Percentiles rank a stretch among this genome's conserved stretches.
These are phyloP conservation scores for Mythimna impura DNA, from an alignment of 2,888 invertebrate genomes.

Conservation along the genomic window DNA sequence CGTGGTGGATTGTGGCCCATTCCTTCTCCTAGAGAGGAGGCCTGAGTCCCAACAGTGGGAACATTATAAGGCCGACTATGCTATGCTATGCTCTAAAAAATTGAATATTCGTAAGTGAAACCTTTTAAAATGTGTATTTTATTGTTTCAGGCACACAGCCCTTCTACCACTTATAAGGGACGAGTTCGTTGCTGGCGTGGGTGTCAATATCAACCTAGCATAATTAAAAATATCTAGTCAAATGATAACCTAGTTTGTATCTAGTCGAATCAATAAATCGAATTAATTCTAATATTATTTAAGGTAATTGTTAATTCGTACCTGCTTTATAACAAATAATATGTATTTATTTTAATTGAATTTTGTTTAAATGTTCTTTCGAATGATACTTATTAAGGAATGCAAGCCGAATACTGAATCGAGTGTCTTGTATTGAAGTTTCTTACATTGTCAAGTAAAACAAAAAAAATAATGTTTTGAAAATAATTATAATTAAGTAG, in stretches of 20 bases:
- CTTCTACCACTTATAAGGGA: constrained; percentile 92
- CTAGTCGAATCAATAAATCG: constrained; percentile 65
- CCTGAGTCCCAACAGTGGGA: no score
- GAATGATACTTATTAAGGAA: neutral
- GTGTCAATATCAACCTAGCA: constrained; percentile 90
- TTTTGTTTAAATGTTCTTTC: constrained; percentile 4
- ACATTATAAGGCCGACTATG: no score
- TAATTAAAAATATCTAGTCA: constrained; percentile 75
- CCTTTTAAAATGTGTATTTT: constrained; percentile 14
- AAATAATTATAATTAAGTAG: neutral
- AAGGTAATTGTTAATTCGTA: constrained; percentile 61
- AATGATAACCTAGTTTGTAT: constrained; percentile 59
- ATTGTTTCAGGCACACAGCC: constrained; percentile 91
- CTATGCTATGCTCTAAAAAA: no score
- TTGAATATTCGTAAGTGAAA: neutral
- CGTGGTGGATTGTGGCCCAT: no score
- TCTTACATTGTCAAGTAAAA: no score
- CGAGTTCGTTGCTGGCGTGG: constrained; percentile 92
- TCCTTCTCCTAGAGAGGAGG: no score
- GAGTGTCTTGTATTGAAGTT: neutral
- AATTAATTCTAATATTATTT: constrained; percentile 61
- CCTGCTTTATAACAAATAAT: constrained; percentile 59
- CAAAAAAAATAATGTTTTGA: no score
- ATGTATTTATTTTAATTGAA: constrained; percentile 29
- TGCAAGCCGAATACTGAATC: constrained; percentile 21